Evolutionary conservation across 2,797 vertebrate species (phyloP).

Genomic region (Falco peregrinus): DNA sequence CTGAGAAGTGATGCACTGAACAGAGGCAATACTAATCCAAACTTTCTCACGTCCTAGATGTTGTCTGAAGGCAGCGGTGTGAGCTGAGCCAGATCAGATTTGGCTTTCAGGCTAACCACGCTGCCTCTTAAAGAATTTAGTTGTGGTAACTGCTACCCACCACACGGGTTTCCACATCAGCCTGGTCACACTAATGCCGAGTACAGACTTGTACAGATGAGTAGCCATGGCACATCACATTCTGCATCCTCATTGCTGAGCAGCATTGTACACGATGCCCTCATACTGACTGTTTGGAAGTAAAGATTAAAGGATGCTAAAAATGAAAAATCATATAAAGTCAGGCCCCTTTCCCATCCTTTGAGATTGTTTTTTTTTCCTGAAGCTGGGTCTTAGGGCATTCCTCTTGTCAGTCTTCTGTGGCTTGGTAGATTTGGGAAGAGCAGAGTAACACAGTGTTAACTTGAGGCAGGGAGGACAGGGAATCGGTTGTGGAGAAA

Average conservation of each 20-base stretch:
- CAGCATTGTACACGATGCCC: background rate
- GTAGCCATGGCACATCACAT: background rate
- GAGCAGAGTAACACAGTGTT: accelerated
- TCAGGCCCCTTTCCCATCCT: background rate
- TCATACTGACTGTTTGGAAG: background rate
- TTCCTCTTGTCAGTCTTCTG: background rate
- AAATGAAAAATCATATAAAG: background rate
- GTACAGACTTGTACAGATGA: background rate
- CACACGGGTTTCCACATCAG: background rate
- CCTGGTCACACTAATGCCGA: background rate
- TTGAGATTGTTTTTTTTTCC: background rate
- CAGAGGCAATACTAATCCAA: background rate
- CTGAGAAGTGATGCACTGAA: background rate
- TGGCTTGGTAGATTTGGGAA: background rate
- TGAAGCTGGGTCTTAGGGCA: background rate
- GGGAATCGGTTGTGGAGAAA: background rate
- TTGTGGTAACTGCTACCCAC: background rate
- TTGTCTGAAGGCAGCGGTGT: background rate
- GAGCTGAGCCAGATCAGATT: slow-evolving; percentile 28
- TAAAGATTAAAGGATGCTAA: background rate
- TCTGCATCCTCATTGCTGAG: background rate
- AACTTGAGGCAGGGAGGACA: background rate
- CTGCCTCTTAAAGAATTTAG: background rate
- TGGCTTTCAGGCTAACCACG: background rate
- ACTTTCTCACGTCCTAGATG: background rate